phyloP scores from a whole-genome alignment of 2,888 invertebrate genomes.

The Alentia gelatinosa region DNA sequence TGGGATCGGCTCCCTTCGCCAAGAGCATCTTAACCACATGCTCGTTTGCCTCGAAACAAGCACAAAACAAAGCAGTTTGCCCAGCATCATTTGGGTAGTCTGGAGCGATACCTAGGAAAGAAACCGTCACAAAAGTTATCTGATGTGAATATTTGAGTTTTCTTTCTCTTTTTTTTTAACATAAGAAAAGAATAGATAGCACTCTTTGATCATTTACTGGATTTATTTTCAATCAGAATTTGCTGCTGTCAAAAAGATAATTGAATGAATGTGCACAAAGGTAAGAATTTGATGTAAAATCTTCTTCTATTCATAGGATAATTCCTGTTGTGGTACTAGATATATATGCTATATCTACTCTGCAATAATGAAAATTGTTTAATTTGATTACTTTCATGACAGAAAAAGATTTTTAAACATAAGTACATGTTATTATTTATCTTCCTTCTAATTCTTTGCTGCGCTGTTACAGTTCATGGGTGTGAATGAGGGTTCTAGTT shows the following conservation, averaged over 20 bases:
- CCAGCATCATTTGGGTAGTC: constrained; percentile 78
- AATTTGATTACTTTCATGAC: too few relatives aligned
- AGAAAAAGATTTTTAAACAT: too few relatives aligned
- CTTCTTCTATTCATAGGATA: too few relatives aligned
- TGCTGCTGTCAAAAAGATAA: background rate
- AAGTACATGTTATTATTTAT: too few relatives aligned
- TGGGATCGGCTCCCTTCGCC: constrained; percentile 81
- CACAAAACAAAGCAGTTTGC: constrained; percentile 81
- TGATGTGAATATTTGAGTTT: background rate
- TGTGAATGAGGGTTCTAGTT: too few relatives aligned
- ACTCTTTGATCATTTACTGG: background rate
- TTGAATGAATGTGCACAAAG: background rate
- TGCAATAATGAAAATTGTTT: too few relatives aligned
- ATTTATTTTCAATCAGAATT: background rate
- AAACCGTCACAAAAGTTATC: background rate
- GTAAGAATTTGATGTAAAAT: background rate
- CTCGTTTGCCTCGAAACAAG: constrained; percentile 77
- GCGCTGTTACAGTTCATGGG: too few relatives aligned
- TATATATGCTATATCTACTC: too few relatives aligned
- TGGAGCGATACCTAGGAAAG: constrained; percentile 72
- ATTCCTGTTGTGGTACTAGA: too few relatives aligned
- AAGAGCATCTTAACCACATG: constrained; percentile 77
- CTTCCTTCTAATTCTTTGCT: too few relatives aligned
- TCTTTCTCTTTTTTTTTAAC: background rate
- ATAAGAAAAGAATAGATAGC: background rate